Conservation (phyloP, 2,888 invertebrate species). For the Sarcophaga rosellei region DNA sequence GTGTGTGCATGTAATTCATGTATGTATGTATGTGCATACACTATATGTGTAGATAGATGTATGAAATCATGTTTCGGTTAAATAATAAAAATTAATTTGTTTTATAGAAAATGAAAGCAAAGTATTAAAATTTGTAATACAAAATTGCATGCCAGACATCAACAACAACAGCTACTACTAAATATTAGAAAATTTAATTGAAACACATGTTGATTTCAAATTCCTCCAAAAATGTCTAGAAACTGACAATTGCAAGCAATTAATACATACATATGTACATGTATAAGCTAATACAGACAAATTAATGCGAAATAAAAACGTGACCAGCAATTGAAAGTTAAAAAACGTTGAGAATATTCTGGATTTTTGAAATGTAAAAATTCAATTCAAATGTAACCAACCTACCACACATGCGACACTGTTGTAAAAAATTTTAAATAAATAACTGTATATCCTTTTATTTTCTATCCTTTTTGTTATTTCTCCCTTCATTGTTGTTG, state of each 20-base stretch:
- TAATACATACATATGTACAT: too few relatives aligned
- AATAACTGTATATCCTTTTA: constrained; percentile 28
- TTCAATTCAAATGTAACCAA: constrained; percentile 17
- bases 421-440: constrained; percentile 4
- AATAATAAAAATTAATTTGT: not conserved
- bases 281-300: not conserved
- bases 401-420: too few relatives aligned
- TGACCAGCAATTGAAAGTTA: constrained; percentile 47
- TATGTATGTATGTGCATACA: too few relatives aligned
- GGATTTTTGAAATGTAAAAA: not conserved
- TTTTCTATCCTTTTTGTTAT: not conserved
- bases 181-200: not conserved
- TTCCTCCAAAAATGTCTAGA: not conserved
- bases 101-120: not conserved
- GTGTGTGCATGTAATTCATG: too few relatives aligned
- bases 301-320: constrained; percentile 7
- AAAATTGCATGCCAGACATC: not conserved
- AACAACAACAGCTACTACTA: not conserved
- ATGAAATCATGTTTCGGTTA: too few relatives aligned
- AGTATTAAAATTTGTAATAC: not conserved
- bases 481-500: not conserved
- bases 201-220: not conserved
- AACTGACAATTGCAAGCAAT: not conserved
- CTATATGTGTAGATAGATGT: too few relatives aligned
- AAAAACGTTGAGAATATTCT: not conserved